Conservation (phyloP, 92 coral and sea anemone genomes). For the Epizoanthus rinbou region DNA sequence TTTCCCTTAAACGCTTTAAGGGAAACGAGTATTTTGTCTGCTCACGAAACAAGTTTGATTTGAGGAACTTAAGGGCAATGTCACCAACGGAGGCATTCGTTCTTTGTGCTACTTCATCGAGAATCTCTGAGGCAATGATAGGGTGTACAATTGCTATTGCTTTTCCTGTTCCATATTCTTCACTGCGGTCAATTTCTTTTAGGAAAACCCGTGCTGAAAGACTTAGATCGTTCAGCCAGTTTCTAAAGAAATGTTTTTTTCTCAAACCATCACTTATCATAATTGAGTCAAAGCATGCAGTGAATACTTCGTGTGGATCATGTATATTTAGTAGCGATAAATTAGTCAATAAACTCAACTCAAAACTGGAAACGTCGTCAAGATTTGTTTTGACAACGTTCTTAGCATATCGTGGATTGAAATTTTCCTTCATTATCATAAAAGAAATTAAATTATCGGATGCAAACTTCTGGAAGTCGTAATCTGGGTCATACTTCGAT, state of each 20-base stretch:
- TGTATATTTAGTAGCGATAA: conserved; percentile 15
- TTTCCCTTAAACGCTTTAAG: background rate
- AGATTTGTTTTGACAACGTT: conserved; percentile 43
- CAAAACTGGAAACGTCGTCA: conserved; percentile 6
- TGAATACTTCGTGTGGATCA: conserved; percentile 19
- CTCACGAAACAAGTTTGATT: conserved; percentile 25
- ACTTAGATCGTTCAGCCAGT: conserved; percentile 52
- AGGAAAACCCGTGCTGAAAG: conserved; percentile 48
- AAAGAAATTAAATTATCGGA: conserved; percentile 46
- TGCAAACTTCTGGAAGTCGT: conserved; percentile 50
- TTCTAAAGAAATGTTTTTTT: conserved; percentile 29
- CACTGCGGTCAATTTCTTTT: conserved; percentile 39
- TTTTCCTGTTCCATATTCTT: conserved; percentile 44
- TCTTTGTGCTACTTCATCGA: conserved; percentile 18
- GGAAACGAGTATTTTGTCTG: conserved; percentile 22
- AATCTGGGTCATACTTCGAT: conserved; percentile 8
- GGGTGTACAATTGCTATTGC: conserved; percentile 53
- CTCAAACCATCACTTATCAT: conserved; percentile 29
- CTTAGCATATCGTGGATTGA: conserved; percentile 41
- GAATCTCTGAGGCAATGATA: conserved; percentile 34
- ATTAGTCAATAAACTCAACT: conserved; percentile 4
- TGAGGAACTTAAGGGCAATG: conserved; percentile 32
- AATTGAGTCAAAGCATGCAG: conserved; percentile 27
- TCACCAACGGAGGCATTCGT: conserved; percentile 18
- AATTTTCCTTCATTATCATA: conserved; percentile 61